Percentiles rank a stretch among this genome's conserved stretches.
Evolutionary conservation across 2,888 invertebrate species (phyloP).

Genomic region (Apodemia mormo): DNA sequence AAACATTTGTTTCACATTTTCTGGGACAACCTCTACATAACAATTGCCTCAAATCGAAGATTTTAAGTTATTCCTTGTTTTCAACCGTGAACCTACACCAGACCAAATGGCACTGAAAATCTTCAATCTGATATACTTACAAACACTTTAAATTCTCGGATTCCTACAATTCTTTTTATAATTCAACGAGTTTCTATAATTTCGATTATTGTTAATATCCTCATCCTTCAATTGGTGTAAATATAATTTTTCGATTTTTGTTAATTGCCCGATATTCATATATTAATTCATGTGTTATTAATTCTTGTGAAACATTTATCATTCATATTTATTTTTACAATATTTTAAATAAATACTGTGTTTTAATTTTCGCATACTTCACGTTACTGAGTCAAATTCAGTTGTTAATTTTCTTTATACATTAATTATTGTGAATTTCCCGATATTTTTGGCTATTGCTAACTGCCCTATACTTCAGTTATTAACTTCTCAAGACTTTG

Average conservation of each 20-base stretch:
- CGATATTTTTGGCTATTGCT: too few species aligned
- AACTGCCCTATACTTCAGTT: too few species aligned
- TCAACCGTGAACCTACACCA: conserved; percentile 9
- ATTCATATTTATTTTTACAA: too few species aligned
- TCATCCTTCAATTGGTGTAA: too few species aligned
- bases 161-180: conserved; percentile 9
- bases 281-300: too few species aligned
- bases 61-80: conserved; percentile 16
- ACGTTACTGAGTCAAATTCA: not conserved
- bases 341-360: not conserved
- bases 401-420: not conserved
- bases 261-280: too few species aligned
- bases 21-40: conserved; percentile 16
- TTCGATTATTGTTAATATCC: too few species aligned
- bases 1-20: conserved; percentile 6
- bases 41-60: conserved; percentile 24
- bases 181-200: not conserved
- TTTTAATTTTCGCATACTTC: not conserved
- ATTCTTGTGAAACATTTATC: too few species aligned
- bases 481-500: too few species aligned
- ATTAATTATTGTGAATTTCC: too few species aligned
- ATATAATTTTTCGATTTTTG: too few species aligned
- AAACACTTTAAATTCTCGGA: conserved; percentile 8
- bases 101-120: conserved; percentile 25
- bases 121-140: conserved; percentile 22